phyloP scores from a whole-genome alignment of 2,113 vertebrate species.

The Microtus oregoni region DNA sequence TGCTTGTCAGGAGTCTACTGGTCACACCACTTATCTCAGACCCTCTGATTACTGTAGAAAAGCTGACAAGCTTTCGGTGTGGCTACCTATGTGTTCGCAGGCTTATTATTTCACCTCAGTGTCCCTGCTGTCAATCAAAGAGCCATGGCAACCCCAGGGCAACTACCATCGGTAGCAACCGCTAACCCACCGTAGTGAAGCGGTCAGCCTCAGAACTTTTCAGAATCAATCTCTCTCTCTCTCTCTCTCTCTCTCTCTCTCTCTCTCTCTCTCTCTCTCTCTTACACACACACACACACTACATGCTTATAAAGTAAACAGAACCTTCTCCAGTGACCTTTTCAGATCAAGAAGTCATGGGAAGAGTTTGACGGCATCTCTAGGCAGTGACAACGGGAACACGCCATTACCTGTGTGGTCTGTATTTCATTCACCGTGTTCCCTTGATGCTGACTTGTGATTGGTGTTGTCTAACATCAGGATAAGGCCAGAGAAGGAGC shows the following conservation, averaged over 20 bases:
- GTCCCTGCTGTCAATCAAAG: neutral
- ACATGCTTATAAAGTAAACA: neutral
- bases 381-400: rapidly evolving
- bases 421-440: neutral
- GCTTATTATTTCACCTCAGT: rapidly evolving
- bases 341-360: neutral
- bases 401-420: neutral
- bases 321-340: neutral
- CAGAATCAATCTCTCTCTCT: rapidly evolving
- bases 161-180: too few relatives aligned
- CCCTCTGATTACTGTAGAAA: neutral
- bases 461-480: neutral
- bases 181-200: neutral
- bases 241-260: rapidly evolving
- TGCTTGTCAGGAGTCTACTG: neutral
- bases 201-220: neutral
- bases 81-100: neutral
- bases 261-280: too few relatives aligned
- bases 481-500: neutral
- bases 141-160: neutral
- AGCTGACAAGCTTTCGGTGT: neutral
- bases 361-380: neutral
- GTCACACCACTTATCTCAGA: neutral
- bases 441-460: neutral
- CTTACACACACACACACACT: neutral